Conservation (phyloP, 2,888 invertebrate species). For the Drosophila lutescens region DNA sequence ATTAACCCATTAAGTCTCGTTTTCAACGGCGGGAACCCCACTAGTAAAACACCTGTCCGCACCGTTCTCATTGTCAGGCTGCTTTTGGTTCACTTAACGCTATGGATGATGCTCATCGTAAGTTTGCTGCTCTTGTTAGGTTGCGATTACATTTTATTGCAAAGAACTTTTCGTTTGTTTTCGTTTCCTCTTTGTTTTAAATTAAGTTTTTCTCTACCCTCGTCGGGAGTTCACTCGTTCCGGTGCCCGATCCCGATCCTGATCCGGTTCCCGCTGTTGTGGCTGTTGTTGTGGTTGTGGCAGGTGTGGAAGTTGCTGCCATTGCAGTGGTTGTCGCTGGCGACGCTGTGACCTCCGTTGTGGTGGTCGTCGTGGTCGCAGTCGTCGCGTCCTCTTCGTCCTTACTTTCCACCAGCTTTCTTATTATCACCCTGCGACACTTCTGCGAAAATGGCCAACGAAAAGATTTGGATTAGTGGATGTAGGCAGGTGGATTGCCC, state of each 20-base stretch:
- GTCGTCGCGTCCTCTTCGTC: slow-evolving; percentile 48
- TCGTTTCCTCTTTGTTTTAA: slow-evolving; percentile 40
- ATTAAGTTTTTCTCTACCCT: slow-evolving; percentile 64
- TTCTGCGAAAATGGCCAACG: slow-evolving; percentile 51
- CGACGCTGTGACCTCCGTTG: slow-evolving; percentile 35
- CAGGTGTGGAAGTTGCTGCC: slow-evolving; percentile 27
- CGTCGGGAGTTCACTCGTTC: slow-evolving; percentile 57
- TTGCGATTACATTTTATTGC: slow-evolving; percentile 55
- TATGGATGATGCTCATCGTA: slow-evolving; percentile 51
- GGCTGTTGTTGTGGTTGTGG: slow-evolving; percentile 13
- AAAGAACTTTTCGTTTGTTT: slow-evolving; percentile 56
- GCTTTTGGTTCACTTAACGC: slow-evolving; percentile 47
- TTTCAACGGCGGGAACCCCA: slow-evolving; percentile 50
- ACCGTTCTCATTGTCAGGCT: slow-evolving; percentile 43
- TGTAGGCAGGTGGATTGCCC: background rate
- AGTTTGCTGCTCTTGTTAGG: slow-evolving; percentile 33
- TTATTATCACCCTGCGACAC: slow-evolving; percentile 58
- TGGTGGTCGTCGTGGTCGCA: slow-evolving; percentile 32
- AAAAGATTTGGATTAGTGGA: background rate
- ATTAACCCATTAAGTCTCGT: slow-evolving; percentile 46
- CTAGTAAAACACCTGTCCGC: slow-evolving; percentile 45
- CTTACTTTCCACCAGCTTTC: slow-evolving; percentile 62
- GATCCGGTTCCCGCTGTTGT: slow-evolving; percentile 50
- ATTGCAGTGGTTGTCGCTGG: slow-evolving; percentile 31
- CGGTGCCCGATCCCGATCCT: slow-evolving; percentile 59